Evolutionary conservation across 2,888 invertebrate species (phyloP), one percentile per base, ranked within the genome.

Genomic region (Heliothis peltigera): DNA sequence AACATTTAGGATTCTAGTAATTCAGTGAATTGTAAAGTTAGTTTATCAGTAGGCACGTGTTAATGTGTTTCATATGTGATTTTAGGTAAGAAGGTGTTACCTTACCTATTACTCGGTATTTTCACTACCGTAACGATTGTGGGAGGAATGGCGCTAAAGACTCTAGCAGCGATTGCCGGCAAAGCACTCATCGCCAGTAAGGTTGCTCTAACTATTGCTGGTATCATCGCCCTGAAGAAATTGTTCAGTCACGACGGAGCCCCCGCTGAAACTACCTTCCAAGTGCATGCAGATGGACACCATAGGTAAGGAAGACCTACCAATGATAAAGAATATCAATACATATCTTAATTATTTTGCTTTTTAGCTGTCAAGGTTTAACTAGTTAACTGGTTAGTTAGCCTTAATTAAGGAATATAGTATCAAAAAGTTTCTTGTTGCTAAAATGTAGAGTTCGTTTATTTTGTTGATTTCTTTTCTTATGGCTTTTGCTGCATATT

Each of bases 141-240:
- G 48, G 97, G 96, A 70, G 97, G 97, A 1, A 91, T 97, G 85
- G 96, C 97, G 44, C 91, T 97, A 82, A 97, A 97, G 90, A 96
- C 96, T 25, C 90, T 97, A 73, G 97, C 97, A 59, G 95, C 96
- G 28, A 96, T 97, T 81, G 97, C 97, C 52, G 97, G 96, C 51
- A 97, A 97, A 88, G 97, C 97, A 39, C 92, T 97, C 71, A 96
- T 97, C 70, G 96, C 97, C 77, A 96, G 97, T 87, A 97, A 97
- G 87, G 96, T 97, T 52, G 97, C 97, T 1, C 89, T 97, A 64
- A 96, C 97, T 67, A 97, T 97, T 79, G 96, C 97, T 69, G 96
- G 97, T 59, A 96, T 97, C 64, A 96, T 97, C 80, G 97, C 96
- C 21, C 89, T 97, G 78, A 97, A 97, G 92, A 97, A 97, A 88